phyloP scores from a whole-genome alignment of 2,113 vertebrate genomes.

The Nibea albiflora region DNA sequence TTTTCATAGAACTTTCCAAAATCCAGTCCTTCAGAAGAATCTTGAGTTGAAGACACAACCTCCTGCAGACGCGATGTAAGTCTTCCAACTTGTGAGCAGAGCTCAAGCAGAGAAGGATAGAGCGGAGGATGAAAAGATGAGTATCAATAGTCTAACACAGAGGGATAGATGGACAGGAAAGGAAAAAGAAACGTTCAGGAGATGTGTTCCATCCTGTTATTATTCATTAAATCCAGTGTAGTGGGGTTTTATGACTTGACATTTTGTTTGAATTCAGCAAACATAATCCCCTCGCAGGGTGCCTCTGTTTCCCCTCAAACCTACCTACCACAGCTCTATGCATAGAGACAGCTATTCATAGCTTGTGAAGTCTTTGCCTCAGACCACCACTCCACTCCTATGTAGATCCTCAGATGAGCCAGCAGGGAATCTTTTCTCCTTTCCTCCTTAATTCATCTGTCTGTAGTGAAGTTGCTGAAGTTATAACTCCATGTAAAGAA shows the following conservation, averaged over 20 bases:
- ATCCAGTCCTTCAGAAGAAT: slow-evolving; percentile 22
- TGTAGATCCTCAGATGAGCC: slow-evolving; percentile 29
- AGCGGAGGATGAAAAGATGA: slow-evolving; percentile 24
- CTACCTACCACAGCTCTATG: slow-evolving; percentile 38
- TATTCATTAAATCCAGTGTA: slow-evolving; percentile 50
- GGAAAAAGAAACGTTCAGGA: not conserved
- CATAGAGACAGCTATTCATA: slow-evolving; percentile 38
- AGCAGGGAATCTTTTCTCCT: slow-evolving; percentile 20
- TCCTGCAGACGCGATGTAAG: slow-evolving; percentile 36
- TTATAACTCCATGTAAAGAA: slow-evolving; percentile 8
- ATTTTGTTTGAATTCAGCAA: slow-evolving; percentile 59
- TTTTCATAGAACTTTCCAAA: slow-evolving; percentile 43
- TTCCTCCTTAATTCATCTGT: slow-evolving; percentile 17
- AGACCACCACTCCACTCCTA: slow-evolving; percentile 18
- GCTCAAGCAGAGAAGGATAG: slow-evolving; percentile 33
- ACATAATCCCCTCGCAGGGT: slow-evolving; percentile 38
- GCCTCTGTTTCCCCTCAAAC: slow-evolving; percentile 18
- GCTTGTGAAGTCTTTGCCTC: slow-evolving; percentile 36
- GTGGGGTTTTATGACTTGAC: slow-evolving; percentile 41
- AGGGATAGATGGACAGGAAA: not conserved
- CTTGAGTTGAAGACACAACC: slow-evolving; percentile 15
- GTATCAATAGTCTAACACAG: not conserved
- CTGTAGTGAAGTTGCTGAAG: slow-evolving; percentile 10
- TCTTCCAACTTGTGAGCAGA: slow-evolving; percentile 30
- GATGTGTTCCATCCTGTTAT: slow-evolving; percentile 16